phyloP scores from a whole-genome alignment of 2,113 vertebrate genomes.

The Calidris pugnax region DNA sequence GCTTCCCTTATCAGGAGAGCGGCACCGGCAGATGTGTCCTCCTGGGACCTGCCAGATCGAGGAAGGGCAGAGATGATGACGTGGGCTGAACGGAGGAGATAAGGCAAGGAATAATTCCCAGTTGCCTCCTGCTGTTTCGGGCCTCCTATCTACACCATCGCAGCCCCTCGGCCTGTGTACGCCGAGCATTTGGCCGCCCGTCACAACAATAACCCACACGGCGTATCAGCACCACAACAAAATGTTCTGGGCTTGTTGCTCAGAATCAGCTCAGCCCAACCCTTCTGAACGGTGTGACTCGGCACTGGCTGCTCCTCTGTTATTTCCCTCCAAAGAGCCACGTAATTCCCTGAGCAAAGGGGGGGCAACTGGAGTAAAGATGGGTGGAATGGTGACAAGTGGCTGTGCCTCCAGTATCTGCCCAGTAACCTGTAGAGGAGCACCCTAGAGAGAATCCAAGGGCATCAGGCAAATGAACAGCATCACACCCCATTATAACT shows the following conservation, averaged over 20 bases:
- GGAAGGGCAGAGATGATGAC: constrained; percentile 13
- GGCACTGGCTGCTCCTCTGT: neutral
- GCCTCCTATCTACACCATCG: constrained; percentile 66
- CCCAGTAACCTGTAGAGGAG: neutral
- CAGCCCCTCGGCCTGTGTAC: constrained; percentile 29
- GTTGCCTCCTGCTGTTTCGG: constrained; percentile 28
- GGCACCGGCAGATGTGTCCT: neutral
- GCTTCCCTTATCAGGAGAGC: constrained; percentile 59
- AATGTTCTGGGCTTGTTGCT: neutral
- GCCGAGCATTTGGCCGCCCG: neutral
- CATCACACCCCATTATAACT: neutral
- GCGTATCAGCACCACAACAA: neutral
- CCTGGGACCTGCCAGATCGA: neutral
- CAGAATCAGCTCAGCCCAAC: neutral
- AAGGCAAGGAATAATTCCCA: constrained; percentile 47
- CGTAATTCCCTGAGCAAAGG: neutral
- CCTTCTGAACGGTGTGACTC: neutral
- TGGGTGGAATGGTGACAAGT: neutral
- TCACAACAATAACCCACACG: constrained; percentile 1
- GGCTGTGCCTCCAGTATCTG: neutral
- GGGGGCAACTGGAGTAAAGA: neutral
- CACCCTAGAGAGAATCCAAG: neutral
- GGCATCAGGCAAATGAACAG: neutral
- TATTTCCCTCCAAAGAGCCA: neutral
- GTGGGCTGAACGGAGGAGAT: constrained; percentile 19